These are phyloP conservation scores for Anodontia alba DNA, from an alignment of 2,888 invertebrate genomes.

Conservation along the genomic window DNA sequence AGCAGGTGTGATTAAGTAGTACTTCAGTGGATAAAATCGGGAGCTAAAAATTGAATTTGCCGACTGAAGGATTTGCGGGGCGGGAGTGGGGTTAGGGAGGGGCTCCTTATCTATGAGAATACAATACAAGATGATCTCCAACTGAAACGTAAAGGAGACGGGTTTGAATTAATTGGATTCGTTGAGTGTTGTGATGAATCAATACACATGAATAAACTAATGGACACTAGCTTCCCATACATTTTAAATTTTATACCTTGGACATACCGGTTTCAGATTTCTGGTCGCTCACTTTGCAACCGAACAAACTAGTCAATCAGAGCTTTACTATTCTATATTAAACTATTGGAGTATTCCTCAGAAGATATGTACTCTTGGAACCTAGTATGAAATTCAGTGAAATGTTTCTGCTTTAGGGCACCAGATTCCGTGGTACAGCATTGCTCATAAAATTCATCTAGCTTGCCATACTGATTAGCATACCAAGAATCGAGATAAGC, in stretches of 20 bases:
- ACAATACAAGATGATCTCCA: constrained; percentile 60
- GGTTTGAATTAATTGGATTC: constrained; percentile 21
- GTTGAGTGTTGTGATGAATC: constrained; percentile 19
- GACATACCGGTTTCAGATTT: constrained; percentile 52
- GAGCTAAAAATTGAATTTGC: constrained; percentile 40
- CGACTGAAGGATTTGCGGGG: constrained; percentile 52
- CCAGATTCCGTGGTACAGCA: too few species aligned
- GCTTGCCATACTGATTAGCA: too few species aligned
- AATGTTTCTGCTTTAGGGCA: too few species aligned
- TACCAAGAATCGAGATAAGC: too few species aligned
- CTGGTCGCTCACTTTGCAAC: constrained; percentile 55
- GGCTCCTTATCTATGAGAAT: constrained; percentile 58
- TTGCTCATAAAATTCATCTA: too few species aligned
- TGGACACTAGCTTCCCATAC: constrained; percentile 42
- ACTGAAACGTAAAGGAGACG: constrained; percentile 32
- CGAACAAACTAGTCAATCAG: constrained; percentile 30
- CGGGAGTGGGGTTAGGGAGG: too few species aligned
- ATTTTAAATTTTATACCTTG: constrained; percentile 41
- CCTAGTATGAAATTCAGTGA: too few species aligned
- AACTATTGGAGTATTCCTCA: too few species aligned
- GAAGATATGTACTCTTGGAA: too few species aligned
- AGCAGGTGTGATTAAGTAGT: constrained; percentile 54
- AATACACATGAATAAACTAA: constrained; percentile 9
- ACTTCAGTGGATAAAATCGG: constrained; percentile 57
- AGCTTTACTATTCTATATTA: too few species aligned